phyloP scores from a whole-genome alignment of 2,113 vertebrate genomes.

The Corythornis cristatus region DNA sequence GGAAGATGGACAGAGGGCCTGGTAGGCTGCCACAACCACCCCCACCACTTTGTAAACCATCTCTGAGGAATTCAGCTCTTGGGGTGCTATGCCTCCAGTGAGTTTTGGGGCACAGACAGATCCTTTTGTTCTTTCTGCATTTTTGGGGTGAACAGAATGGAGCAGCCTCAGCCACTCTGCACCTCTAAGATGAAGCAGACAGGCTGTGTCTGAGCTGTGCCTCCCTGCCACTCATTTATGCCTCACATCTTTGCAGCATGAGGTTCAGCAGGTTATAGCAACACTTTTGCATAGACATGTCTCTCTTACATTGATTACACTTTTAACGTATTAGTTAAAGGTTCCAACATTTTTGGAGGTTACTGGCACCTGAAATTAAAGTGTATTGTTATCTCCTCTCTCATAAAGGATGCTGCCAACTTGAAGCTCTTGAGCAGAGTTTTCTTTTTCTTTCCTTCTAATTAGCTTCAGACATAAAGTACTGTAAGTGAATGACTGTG shows the following conservation, averaged over 20 bases:
- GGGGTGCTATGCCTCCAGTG: neutral
- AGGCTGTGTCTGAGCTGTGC: neutral
- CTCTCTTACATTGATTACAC: neutral
- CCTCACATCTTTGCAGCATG: neutral
- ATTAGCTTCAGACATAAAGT: constrained; percentile 12
- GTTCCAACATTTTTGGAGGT: neutral
- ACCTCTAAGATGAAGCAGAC: neutral
- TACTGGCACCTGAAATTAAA: constrained; percentile 30
- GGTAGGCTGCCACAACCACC: neutral
- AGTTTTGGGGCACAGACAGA: neutral
- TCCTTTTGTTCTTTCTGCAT: rapidly evolving
- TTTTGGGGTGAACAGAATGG: neutral
- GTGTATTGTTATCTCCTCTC: constrained; percentile 18
- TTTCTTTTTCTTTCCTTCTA: constrained; percentile 10
- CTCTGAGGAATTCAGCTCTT: neutral
- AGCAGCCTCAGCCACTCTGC: neutral
- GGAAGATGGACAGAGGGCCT: neutral
- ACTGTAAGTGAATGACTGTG: neutral
- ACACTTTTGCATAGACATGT: neutral
- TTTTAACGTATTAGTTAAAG: neutral
- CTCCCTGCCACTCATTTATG: neutral
- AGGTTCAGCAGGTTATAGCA: neutral
- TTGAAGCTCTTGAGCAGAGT: neutral
- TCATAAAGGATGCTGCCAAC: neutral
- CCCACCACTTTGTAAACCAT: rapidly evolving